A percentile compares a stretch with the other conserved stretches of the same genome.
Evolutionary conservation across 2,888 invertebrate genomes (phyloP).

Genomic region (Miltochrista miniata): DNA sequence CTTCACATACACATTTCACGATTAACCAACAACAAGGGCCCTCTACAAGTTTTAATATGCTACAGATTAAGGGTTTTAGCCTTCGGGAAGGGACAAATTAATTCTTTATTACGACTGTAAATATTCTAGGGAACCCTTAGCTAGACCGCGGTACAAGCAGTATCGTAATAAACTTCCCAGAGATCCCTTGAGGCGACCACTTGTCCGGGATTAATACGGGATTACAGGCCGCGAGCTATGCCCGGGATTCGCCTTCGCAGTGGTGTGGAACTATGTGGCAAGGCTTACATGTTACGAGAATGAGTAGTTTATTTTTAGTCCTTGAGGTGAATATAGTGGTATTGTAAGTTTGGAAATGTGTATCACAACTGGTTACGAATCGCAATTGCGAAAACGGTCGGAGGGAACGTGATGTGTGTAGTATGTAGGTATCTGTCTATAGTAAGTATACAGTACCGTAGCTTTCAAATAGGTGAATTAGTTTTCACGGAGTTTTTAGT

Average conservation of each 20-base stretch:
- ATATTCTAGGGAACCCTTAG: slow-evolving; percentile 44
- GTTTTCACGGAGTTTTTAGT: no score
- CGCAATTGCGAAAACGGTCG: no score
- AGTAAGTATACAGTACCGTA: no score
- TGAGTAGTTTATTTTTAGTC: no score
- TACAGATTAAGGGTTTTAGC: slow-evolving; percentile 49
- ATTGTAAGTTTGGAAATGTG: no score
- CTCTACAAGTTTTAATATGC: slow-evolving; percentile 52
- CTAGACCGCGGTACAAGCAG: slow-evolving; percentile 44
- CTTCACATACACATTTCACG: slow-evolving; percentile 9
- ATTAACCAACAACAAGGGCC: slow-evolving; percentile 17
- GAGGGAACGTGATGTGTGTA: no score
- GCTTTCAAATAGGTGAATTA: no score
- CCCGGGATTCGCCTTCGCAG: slow-evolving; percentile 30
- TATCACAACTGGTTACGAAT: no score
- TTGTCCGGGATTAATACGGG: slow-evolving; percentile 69
- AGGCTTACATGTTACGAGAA: slow-evolving; percentile 49
- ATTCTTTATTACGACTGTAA: slow-evolving; percentile 64
- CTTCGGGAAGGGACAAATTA: slow-evolving; percentile 61
- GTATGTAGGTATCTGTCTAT: no score
- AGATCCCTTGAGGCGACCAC: slow-evolving; percentile 69
- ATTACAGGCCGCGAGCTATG: slow-evolving; percentile 47
- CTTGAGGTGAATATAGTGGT: no score
- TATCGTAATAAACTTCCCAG: slow-evolving; percentile 71
- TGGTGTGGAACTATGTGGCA: not conserved